Evolutionary conservation across 1,140 invertebrate species (phyloP).

Genomic region (Contarinia nasturtii): DNA sequence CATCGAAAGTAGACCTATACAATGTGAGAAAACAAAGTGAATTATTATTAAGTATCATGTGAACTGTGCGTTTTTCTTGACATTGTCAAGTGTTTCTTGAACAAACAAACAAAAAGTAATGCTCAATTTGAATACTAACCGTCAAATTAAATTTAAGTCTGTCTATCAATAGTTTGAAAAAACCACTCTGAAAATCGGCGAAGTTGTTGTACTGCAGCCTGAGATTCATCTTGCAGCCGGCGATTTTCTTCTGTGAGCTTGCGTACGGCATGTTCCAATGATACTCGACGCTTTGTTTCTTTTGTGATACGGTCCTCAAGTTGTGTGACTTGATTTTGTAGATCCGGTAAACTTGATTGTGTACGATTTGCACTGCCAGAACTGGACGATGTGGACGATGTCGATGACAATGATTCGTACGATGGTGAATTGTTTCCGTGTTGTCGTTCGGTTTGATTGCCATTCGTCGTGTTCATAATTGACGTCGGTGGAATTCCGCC

Average conservation of each 20-base stretch:
- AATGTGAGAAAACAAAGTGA: too few species aligned
- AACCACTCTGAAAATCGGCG: slow-evolving; percentile 87
- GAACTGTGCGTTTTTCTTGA: too few species aligned
- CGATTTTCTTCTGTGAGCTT: slow-evolving; percentile 67
- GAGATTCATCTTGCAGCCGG: slow-evolving; percentile 70
- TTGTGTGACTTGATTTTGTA: slow-evolving; percentile 39
- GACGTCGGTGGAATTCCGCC: background rate
- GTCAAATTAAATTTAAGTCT: slow-evolving; percentile 14
- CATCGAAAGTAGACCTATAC: too few species aligned
- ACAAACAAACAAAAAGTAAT: too few species aligned
- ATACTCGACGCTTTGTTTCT: slow-evolving; percentile 38
- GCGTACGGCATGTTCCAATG: slow-evolving; percentile 50
- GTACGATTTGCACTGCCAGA: background rate
- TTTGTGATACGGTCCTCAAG: slow-evolving; percentile 39
- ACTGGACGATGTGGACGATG: background rate
- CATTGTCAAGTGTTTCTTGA: too few species aligned
- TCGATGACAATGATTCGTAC: background rate
- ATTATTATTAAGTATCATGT: too few species aligned
- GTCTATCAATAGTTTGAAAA: slow-evolving; percentile 68
- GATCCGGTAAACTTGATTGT: slow-evolving; percentile 16
- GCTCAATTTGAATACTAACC: too few species aligned
- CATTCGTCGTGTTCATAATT: too few species aligned
- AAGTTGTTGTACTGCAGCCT: slow-evolving; percentile 71
- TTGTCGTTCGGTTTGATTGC: background rate
- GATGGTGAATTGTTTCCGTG: background rate